Evolutionary conservation across 2,113 vertebrate genomes (phyloP).

Genomic region (Clarias macrocephalus): DNA sequence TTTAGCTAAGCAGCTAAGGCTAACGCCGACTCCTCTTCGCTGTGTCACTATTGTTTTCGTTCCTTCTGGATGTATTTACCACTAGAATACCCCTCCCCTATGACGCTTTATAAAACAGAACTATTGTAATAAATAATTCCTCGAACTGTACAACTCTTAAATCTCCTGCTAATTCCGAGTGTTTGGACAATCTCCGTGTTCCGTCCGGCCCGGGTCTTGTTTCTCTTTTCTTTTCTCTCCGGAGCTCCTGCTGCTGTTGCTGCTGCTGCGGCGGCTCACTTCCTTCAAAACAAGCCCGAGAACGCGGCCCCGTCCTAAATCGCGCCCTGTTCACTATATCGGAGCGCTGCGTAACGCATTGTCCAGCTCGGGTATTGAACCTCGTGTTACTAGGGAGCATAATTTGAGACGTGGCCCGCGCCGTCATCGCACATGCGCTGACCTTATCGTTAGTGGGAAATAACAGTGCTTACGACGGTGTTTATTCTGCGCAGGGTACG

Average conservation of each 20-base stretch:
- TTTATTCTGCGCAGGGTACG: not conserved
- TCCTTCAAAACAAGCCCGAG: constrained; percentile 45
- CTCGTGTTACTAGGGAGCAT: too few species aligned
- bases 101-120: not conserved
- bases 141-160: not conserved
- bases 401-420: not conserved
- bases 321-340: not conserved
- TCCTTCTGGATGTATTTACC: not conserved
- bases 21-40: constrained; percentile 8
- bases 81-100: not conserved
- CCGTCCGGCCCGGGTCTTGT: not conserved
- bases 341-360: not conserved
- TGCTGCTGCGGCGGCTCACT: constrained; percentile 19
- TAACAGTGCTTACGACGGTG: not conserved
- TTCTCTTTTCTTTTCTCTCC: constrained; percentile 18
- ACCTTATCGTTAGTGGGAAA: not conserved
- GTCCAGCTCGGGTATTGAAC: not conserved
- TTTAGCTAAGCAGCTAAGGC: not conserved
- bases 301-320: not conserved
- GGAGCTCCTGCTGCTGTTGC: too few species aligned
- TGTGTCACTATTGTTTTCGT: constrained; percentile 22
- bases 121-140: not conserved
- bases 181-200: not conserved
- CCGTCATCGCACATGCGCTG: not conserved
- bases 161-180: not conserved